phyloP scores from a whole-genome alignment of 2,797 vertebrate species.

The Cuniculus paca region DNA sequence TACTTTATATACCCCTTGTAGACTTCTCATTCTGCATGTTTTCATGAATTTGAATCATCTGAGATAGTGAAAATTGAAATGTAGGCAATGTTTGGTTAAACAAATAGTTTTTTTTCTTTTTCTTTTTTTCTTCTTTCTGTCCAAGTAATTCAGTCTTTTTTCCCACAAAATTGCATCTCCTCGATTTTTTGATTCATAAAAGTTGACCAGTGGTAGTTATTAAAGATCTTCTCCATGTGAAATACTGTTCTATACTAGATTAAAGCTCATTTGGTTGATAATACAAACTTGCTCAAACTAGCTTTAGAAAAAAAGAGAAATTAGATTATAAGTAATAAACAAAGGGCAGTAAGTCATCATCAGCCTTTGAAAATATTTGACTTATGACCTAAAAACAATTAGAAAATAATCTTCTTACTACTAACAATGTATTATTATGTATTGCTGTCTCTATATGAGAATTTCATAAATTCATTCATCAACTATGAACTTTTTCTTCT shows the following conservation, averaged over 20 bases:
- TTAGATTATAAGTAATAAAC: neutral
- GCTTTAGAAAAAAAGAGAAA: neutral
- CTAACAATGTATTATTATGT: neutral
- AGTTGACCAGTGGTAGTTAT: neutral
- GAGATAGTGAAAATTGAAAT: neutral
- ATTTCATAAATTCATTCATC: neutral
- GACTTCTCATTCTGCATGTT: conserved; percentile 22
- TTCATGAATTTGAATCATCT: neutral
- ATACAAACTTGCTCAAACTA: neutral
- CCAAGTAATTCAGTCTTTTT: conserved; percentile 23
- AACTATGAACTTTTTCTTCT: neutral
- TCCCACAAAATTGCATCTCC: neutral
- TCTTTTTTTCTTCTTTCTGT: neutral
- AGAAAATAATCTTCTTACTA: neutral
- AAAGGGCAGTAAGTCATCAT: neutral
- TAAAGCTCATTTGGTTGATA: neutral
- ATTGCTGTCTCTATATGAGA: neutral
- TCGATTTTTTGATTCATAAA: neutral
- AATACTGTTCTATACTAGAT: neutral
- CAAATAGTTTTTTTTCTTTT: conserved; percentile 3
- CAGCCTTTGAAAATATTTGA: neutral
- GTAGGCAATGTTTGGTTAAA: neutral
- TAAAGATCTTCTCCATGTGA: neutral
- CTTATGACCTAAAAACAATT: neutral
- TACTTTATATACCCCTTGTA: neutral